Base-by-base conservation (phyloP, 1,140 invertebrate species). In the Holcopasites calliopsidis region DNA sequence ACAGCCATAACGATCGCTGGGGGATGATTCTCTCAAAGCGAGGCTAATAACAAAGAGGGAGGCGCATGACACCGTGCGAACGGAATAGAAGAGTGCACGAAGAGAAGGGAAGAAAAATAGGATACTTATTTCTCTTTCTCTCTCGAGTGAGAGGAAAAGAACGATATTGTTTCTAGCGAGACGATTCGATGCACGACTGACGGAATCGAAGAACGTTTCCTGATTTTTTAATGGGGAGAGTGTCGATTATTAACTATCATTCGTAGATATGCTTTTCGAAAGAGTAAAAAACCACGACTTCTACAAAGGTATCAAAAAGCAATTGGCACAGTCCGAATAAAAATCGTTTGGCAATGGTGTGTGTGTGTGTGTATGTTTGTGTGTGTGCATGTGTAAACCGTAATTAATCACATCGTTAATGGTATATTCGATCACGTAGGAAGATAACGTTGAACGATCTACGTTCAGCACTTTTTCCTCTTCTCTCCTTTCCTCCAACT, bases 51-150 rank as follows among this genome's bases (percentile, higher is more conserved):
- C 65, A 66, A 38, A 64, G 31, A 76, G 64, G 49, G 18, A 73
- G 66, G 38, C 57, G 74, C 74, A 71, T 76, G 54, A 71, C 57
- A 76, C 31, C 66, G 73, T 76, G 66, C 66, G 71, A 21, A 69
- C 16, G 44, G 31, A 50, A 62, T 64, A 49, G 55, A 60, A 23
- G 47, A 21, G 26, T 44, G 58, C 35, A 28, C 16, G 16, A 28
- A 42, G 23, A 50, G 40, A 35, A 10, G 7, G 8, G 18, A n/a
- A 26, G 18, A 40, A 7, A 16, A 18, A 23, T 0, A 21, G 11
- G n/a, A n/a, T n/a, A n/a, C n/a, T n/a, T n/a, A n/a, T n/a, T n/a
- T n/a, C n/a, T n/a, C n/a, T n/a, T n/a, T 3, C 44, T 64, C 33
- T 38, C n/a, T 23, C 33, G 10, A 58, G 35, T n/a, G n/a, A n/a